phyloP scores from a whole-genome alignment of 2,797 vertebrate species.

The Notolepis coatsorum region DNA sequence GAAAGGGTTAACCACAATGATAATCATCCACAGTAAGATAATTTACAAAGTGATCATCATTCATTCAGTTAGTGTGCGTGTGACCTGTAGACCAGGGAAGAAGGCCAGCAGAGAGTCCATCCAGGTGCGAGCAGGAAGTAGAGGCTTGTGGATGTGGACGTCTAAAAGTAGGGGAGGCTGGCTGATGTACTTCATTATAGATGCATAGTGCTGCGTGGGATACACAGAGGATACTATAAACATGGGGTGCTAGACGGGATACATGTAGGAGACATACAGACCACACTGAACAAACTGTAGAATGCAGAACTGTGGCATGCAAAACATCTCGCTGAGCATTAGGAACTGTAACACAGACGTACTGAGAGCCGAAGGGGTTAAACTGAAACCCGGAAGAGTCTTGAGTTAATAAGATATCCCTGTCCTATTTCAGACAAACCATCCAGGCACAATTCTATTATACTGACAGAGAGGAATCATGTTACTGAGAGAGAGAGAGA shows the following conservation, averaged over 20 bases:
- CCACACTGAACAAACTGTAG: background rate
- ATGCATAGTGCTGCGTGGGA: constrained; percentile 91
- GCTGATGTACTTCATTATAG: constrained; percentile 99
- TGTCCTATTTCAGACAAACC: constrained; percentile 9
- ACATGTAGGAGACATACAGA: no score
- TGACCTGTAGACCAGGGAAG: constrained; percentile 97
- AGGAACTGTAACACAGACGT: background rate
- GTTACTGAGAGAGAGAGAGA: no score
- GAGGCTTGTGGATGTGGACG: constrained; percentile 98
- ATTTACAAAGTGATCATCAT: background rate
- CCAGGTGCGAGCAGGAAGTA: constrained; percentile 97
- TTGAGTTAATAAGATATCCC: background rate
- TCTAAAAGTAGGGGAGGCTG: constrained; percentile 96
- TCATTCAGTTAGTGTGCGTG: background rate
- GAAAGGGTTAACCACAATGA: background rate
- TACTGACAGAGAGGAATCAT: constrained; percentile 21
- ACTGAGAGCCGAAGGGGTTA: background rate
- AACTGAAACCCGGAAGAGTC: constrained; percentile 2
- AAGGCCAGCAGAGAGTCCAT: constrained; percentile 98
- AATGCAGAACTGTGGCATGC: no score
- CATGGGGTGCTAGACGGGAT: background rate
- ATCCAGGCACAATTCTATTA: constrained; percentile 27
- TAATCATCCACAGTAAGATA: background rate
- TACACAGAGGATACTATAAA: background rate
- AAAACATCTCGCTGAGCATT: background rate